Conservation (phyloP, 2,888 invertebrate genomes). For the Sinopyrophorus schimmeli region DNA sequence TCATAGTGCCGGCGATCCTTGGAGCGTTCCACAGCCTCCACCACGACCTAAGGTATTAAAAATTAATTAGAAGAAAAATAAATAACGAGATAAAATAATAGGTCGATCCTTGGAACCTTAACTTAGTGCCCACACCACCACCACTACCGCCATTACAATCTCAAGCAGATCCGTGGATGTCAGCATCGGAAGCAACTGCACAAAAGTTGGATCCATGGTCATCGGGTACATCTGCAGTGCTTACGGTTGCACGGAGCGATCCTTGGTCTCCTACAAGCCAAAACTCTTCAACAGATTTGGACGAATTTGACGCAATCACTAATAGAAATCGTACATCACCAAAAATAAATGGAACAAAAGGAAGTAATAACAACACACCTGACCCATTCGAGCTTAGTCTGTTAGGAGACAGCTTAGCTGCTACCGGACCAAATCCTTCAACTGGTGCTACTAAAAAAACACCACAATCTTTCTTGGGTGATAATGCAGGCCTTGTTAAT, state of each 20-base stretch:
- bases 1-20: conserved; percentile 69
- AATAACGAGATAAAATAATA: conserved; percentile 43
- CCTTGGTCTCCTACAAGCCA: conserved; percentile 60
- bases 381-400: conserved; percentile 74
- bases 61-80: too few relatives aligned
- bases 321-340: conserved; percentile 64
- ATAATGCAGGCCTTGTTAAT: conserved; percentile 95
- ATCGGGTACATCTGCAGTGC: conserved; percentile 41
- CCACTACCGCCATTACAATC: conserved; percentile 33
- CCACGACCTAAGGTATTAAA: conserved; percentile 45
- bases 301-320: conserved; percentile 85
- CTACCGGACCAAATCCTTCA: conserved; percentile 50
- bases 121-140: conserved; percentile 51
- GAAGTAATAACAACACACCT: conserved; percentile 50
- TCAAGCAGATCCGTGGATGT: conserved; percentile 66
- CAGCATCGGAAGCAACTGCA: conserved; percentile 46
- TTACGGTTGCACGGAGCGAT: conserved; percentile 45
- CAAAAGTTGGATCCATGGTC: conserved; percentile 40
- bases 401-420: conserved; percentile 61
- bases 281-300: conserved; percentile 69
- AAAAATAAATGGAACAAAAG: conserved; percentile 43
- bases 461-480: conserved; percentile 94
- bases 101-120: conserved; percentile 68
- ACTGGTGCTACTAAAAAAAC: conserved; percentile 78
- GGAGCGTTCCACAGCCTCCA: conserved; percentile 67